phyloP scores from a whole-genome alignment of 1,140 invertebrate species.

The Dendroctonus ponderosae region DNA sequence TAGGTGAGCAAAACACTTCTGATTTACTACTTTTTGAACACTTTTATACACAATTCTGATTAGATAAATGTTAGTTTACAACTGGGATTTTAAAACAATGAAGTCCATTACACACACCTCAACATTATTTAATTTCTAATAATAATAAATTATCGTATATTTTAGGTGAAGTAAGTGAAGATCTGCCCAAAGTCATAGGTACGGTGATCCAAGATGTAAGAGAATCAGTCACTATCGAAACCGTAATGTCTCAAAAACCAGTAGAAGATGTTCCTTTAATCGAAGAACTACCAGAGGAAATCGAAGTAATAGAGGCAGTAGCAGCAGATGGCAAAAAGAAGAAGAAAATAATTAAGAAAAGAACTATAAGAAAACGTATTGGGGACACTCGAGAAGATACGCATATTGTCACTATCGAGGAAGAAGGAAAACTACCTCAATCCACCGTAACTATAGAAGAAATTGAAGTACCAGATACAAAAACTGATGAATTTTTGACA shows the following conservation, averaged over 20 bases:
- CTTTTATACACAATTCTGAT: not conserved
- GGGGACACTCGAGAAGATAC: conserved; percentile 44
- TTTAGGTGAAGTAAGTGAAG: conserved; percentile 35
- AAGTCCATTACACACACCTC: not conserved
- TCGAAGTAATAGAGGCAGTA: conserved; percentile 43
- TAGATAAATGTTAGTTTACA: not conserved
- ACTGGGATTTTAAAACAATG: not conserved
- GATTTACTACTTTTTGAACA: conserved; percentile 1
- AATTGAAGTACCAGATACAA: conserved; percentile 29
- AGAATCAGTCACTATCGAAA: conserved; percentile 41
- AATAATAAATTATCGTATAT: conserved; percentile 23
- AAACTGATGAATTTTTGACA: conserved; percentile 24
- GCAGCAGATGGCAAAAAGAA: conserved; percentile 42
- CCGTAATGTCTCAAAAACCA: conserved; percentile 42
- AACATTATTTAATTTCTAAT: not conserved
- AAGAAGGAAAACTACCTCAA: conserved; percentile 47
- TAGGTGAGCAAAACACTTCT: conserved; percentile 38
- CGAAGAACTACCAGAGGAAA: conserved; percentile 49
- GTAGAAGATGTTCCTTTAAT: conserved; percentile 39
- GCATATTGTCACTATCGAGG: conserved; percentile 46
- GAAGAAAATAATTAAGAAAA: conserved; percentile 45
- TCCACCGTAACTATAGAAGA: conserved; percentile 47
- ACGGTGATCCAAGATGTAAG: conserved; percentile 37
- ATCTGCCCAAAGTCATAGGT: conserved; percentile 31
- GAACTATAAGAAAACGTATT: conserved; percentile 43